Evolutionary conservation across 2,113 vertebrate species (phyloP).

Genomic region (Prunella himalayana): DNA sequence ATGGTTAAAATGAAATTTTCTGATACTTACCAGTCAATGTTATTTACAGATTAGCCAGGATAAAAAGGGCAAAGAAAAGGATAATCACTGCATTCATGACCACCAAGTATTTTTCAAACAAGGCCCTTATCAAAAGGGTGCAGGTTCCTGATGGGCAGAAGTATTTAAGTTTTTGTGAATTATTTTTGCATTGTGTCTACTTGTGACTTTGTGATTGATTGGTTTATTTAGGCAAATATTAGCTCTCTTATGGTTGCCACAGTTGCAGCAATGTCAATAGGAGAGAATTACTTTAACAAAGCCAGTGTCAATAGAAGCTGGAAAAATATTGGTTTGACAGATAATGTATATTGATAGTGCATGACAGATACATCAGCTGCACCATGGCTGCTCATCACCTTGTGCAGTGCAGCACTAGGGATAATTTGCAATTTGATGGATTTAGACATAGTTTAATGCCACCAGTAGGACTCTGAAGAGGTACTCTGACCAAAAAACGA

Average conservation of each 20-base stretch:
- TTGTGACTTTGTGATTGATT: neutral
- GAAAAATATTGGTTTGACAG: neutral
- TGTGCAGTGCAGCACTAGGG: no score
- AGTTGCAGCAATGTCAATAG: neutral
- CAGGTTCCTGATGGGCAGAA: neutral
- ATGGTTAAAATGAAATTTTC: neutral
- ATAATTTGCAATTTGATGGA: neutral
- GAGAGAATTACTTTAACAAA: neutral
- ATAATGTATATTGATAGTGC: neutral
- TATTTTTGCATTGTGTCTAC: neutral
- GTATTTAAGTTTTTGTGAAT: neutral
- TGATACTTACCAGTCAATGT: neutral
- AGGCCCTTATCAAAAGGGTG: rapidly evolving
- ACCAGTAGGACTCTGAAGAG: neutral
- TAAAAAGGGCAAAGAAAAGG: neutral
- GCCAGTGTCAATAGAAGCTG: neutral
- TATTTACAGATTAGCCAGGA: neutral
- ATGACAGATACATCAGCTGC: neutral
- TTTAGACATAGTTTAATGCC: neutral
- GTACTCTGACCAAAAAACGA: neutral
- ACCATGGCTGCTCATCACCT: neutral
- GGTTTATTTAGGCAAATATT: neutral
- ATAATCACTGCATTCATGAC: neutral
- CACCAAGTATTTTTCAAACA: neutral
- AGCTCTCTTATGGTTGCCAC: neutral